Conservation (phyloP, 2,797 vertebrate species). For the Craterocephalus amniculus region DNA sequence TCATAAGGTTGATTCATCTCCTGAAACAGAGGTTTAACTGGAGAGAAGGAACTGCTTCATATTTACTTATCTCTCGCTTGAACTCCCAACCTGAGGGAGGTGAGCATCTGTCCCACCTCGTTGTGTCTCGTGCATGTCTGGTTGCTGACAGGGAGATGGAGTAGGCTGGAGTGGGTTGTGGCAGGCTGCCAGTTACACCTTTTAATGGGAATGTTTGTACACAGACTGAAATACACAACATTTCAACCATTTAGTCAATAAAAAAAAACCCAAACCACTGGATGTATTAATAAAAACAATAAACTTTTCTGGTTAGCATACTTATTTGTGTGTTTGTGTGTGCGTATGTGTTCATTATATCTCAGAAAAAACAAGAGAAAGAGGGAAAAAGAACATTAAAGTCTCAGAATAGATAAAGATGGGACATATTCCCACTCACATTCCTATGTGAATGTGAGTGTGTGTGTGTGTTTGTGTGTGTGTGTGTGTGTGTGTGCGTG, state of each 20-base stretch:
- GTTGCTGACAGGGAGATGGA: conserved; percentile 39
- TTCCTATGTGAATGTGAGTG: conserved; percentile 21
- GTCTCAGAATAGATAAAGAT: conserved; percentile 27
- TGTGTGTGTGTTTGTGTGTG: too few species aligned
- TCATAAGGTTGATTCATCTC: too few species aligned
- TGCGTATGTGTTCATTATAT: conserved; percentile 10
- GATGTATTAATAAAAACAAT: conserved; percentile 6
- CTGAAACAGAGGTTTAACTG: too few species aligned
- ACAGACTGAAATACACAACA: conserved; percentile 27
- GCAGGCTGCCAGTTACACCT: conserved; percentile 19
- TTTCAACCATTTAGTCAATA: background rate
- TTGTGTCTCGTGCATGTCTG: conserved; percentile 28
- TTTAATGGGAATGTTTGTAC: conserved; percentile 22
- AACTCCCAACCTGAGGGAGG: too few species aligned
- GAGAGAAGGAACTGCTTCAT: too few species aligned
- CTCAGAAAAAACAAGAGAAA: too few species aligned
- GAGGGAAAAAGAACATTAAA: too few species aligned
- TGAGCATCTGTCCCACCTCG: background rate
- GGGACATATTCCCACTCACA: conserved; percentile 33
- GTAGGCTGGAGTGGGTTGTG: conserved; percentile 23
- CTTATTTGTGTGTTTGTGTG: background rate
- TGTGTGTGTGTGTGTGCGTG: conserved; percentile 15
- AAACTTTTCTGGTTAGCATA: background rate
- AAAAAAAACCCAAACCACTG: background rate
- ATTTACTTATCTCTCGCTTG: too few species aligned